A percentile compares a stretch with the other conserved stretches of the same genome.
Evolutionary conservation across 2,888 invertebrate genomes (phyloP).

Genomic region (Drosophila histrio): DNA sequence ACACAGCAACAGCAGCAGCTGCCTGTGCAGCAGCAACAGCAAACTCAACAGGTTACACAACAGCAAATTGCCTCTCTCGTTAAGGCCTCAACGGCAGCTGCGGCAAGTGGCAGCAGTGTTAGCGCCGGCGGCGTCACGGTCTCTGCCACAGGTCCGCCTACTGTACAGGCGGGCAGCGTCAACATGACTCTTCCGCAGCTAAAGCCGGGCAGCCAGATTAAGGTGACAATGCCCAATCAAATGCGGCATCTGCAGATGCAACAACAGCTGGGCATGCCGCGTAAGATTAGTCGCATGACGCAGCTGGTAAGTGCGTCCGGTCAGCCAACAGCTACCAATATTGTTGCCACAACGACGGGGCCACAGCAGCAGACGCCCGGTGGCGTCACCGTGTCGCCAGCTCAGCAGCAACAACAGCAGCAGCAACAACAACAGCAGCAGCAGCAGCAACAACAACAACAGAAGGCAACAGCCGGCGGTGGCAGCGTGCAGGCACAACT

Average conservation of each 20-base stretch:
- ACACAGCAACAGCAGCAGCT: slow-evolving; percentile 85
- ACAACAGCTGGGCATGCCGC: slow-evolving; percentile 85
- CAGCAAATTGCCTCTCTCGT: slow-evolving; percentile 83
- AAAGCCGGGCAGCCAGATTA: slow-evolving; percentile 84
- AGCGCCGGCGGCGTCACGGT: slow-evolving; percentile 81
- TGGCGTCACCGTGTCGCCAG: slow-evolving; percentile 54
- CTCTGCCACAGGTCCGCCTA: slow-evolving; percentile 65
- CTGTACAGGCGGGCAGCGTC: slow-evolving; percentile 75
- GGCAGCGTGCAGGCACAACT: slow-evolving; percentile 88
- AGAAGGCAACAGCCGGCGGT: slow-evolving; percentile 82
- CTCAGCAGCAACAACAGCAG: slow-evolving; percentile 52
- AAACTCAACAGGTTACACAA: slow-evolving; percentile 83
- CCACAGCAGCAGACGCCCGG: slow-evolving; percentile 59
- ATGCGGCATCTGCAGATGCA: slow-evolving; percentile 88
- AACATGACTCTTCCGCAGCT: slow-evolving; percentile 84
- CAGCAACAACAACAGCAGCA: slow-evolving; percentile 60
- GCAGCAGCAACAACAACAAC: slow-evolving; percentile 60
- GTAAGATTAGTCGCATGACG: slow-evolving; percentile 87
- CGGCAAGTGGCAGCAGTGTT: slow-evolving; percentile 68
- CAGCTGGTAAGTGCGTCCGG: slow-evolving; percentile 83
- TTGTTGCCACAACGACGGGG: slow-evolving; percentile 53
- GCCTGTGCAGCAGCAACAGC: slow-evolving; percentile 82
- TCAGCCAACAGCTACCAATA: slow-evolving; percentile 67
- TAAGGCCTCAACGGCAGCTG: slow-evolving; percentile 83
- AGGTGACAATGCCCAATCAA: slow-evolving; percentile 87